These are phyloP conservation scores for Lycocerus yunnanus DNA, from an alignment of 2,888 invertebrate genomes.

Conservation along the genomic window DNA sequence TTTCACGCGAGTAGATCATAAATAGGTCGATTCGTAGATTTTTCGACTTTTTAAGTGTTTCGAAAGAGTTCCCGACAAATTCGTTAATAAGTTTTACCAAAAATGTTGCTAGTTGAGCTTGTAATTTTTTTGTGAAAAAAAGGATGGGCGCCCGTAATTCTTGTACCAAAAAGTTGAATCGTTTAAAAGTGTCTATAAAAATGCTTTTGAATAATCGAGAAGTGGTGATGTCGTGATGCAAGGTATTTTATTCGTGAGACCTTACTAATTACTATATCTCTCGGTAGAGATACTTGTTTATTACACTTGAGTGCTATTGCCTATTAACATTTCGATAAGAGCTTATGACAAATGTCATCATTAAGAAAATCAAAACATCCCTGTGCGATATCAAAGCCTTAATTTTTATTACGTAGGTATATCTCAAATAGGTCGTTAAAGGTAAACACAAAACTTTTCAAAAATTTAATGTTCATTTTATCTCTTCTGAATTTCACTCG, in stretches of 20 bases:
- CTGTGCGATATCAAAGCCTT: background rate
- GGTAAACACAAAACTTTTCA: background rate
- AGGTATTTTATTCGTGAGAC: conserved; percentile 19
- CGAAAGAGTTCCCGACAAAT: too few relatives aligned
- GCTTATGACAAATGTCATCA: conserved; percentile 29
- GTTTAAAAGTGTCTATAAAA: background rate
- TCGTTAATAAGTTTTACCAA: too few relatives aligned
- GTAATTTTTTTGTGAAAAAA: background rate
- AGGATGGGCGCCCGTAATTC: background rate
- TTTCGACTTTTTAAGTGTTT: too few relatives aligned
- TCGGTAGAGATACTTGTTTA: conserved; percentile 32
- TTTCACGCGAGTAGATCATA: too few relatives aligned
- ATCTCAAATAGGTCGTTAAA: background rate
- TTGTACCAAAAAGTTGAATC: background rate
- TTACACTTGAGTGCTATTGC: conserved; percentile 32
- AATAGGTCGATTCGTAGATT: too few relatives aligned
- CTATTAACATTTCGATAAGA: conserved; percentile 32
- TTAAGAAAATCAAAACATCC: conserved; percentile 24
- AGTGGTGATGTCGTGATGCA: background rate
- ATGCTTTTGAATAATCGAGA: background rate
- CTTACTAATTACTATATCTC: conserved; percentile 33
- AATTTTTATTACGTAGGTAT: too few relatives aligned
- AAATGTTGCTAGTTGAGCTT: too few relatives aligned
- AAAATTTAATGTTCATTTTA: background rate
- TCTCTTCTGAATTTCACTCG: background rate